Percentiles rank a stretch among this genome's conserved stretches.
phyloP scores from a whole-genome alignment of 2,113 vertebrate species.

The Hipposideros armiger region DNA sequence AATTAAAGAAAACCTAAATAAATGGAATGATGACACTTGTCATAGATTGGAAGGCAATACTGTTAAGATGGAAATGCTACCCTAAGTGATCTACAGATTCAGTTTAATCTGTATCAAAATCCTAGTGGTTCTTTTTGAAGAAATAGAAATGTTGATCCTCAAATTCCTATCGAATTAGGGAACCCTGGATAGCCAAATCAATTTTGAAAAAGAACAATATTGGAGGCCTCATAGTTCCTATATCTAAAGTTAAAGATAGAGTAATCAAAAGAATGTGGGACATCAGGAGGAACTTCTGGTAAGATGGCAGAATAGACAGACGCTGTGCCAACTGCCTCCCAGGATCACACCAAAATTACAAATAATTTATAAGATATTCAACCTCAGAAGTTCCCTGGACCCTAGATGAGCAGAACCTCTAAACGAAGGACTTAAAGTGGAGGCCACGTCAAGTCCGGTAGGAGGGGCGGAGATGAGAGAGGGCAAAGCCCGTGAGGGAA shows the following conservation, averaged over 20 bases:
- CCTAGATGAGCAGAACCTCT: too few species aligned
- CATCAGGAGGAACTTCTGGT: too few species aligned
- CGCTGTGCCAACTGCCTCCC: too few species aligned
- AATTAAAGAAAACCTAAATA: not conserved
- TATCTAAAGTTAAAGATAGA: constrained; percentile 18
- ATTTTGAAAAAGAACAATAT: not conserved
- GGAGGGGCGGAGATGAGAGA: too few species aligned
- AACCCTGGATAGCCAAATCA: not conserved
- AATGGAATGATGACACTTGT: not conserved
- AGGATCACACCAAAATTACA: too few species aligned
- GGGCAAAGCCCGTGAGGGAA: too few species aligned
- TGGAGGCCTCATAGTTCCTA: not conserved
- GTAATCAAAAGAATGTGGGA: not conserved
- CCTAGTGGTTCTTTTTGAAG: not conserved
- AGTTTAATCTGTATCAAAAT: not conserved
- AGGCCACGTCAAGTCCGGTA: too few species aligned
- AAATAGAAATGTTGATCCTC: not conserved
- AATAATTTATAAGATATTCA: too few species aligned
- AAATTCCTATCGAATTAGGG: not conserved
- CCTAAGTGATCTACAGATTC: not conserved
- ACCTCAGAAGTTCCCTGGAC: too few species aligned
- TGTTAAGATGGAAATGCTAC: constrained; percentile 6
- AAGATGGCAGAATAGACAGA: too few species aligned
- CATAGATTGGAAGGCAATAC: not conserved
- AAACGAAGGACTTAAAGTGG: too few species aligned